Conservation (phyloP, 2,888 invertebrate species). For the Bellardia bayeri region DNA sequence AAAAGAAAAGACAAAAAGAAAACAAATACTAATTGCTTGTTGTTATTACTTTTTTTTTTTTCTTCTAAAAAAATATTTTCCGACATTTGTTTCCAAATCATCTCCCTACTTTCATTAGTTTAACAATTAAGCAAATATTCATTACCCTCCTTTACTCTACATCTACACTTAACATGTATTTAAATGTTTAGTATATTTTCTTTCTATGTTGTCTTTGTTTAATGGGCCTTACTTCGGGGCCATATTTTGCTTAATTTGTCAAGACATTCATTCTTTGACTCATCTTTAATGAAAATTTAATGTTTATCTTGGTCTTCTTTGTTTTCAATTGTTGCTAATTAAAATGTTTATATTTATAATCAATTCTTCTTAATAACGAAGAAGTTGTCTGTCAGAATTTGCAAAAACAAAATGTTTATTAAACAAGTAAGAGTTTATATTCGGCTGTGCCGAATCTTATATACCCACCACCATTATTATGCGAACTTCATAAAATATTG, state of each 20-base stretch:
- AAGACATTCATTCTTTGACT: constrained; percentile 34
- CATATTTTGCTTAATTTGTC: constrained; percentile 44
- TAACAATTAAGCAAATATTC: constrained; percentile 57
- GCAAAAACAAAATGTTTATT: neutral
- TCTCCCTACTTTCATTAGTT: constrained; percentile 27
- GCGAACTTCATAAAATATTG: no score
- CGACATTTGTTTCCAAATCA: constrained; percentile 49
- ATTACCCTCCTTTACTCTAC: constrained; percentile 14
- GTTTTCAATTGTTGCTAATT: constrained; percentile 55
- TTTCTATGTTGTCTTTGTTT: constrained; percentile 1
- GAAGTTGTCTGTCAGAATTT: constrained; percentile 10
- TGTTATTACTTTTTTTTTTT: neutral
- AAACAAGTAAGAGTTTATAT: no score
- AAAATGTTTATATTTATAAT: constrained; percentile 27
- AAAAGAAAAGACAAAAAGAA: neutral
- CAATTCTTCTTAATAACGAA: constrained; percentile 43
- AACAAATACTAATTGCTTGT: constrained; percentile 46
- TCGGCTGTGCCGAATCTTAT: no score
- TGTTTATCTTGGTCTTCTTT: neutral
- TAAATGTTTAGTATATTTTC: neutral
- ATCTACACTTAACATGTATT: neutral
- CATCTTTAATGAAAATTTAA: constrained; percentile 18
- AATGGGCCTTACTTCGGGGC: constrained; percentile 16
- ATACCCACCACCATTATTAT: no score
- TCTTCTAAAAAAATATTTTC: constrained; percentile 47